Evolutionary conservation across 1,140 invertebrate genomes (phyloP).

Genomic region (Pectinophora gossypiella): DNA sequence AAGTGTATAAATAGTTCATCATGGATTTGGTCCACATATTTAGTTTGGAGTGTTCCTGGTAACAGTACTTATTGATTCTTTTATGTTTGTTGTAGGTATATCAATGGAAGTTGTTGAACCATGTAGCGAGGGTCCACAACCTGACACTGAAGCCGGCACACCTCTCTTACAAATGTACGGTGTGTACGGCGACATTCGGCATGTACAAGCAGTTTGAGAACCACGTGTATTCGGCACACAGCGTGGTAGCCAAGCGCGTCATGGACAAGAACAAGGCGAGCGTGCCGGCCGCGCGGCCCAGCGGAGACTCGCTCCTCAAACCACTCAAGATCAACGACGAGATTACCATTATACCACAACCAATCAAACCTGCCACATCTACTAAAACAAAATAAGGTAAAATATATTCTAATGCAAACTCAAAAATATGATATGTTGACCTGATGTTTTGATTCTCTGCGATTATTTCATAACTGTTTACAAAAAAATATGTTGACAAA

Average conservation of each 20-base stretch:
- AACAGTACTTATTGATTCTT: neutral
- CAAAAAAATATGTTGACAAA: too few relatives aligned
- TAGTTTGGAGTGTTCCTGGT: too few relatives aligned
- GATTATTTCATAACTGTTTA: too few relatives aligned
- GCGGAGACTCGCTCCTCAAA: constrained; percentile 80
- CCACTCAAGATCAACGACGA: constrained; percentile 92
- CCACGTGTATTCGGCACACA: constrained; percentile 94
- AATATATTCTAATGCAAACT: too few relatives aligned
- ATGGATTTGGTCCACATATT: too few relatives aligned
- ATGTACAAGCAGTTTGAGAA: constrained; percentile 97
- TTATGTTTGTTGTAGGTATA: constrained; percentile 85
- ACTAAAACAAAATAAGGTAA: constrained; percentile 37
- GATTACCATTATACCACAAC: constrained; percentile 92
- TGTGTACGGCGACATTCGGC: constrained; percentile 94
- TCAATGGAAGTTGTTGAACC: constrained; percentile 93
- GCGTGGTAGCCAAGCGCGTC: constrained; percentile 87
- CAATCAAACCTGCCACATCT: constrained; percentile 60
- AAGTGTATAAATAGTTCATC: too few relatives aligned
- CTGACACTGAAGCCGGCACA: constrained; percentile 94
- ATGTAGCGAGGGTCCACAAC: constrained; percentile 92
- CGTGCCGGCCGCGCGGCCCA: constrained; percentile 36
- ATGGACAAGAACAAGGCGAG: constrained; percentile 83
- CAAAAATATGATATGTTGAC: too few relatives aligned
- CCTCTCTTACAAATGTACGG: constrained; percentile 95
- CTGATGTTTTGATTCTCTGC: too few relatives aligned